A percentile compares a stretch with the other conserved stretches of the same genome.
Evolutionary conservation across 1,140 invertebrate genomes (phyloP).

Genomic region (Cherax quadricarinatus): DNA sequence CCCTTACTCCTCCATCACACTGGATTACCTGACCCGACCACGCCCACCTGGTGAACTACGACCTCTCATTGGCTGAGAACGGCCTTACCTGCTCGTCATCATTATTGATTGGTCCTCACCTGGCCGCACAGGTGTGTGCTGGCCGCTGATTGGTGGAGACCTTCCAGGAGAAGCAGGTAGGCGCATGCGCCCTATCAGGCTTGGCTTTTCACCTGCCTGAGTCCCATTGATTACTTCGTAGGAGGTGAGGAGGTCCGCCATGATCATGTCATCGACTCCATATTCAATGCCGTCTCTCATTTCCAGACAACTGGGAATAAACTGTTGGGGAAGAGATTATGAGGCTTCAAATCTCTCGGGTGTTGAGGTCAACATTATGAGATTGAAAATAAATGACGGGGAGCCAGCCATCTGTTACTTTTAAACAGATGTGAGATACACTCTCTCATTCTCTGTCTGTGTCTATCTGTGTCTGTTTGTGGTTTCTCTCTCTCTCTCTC

Average conservation of each 20-base stretch:
- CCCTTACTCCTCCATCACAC: conserved; percentile 43
- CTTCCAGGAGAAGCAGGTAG: conserved; percentile 39
- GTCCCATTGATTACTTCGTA: conserved; percentile 44
- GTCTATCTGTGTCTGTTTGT: no score
- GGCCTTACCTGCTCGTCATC: conserved; percentile 52
- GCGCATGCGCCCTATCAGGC: conserved; percentile 23
- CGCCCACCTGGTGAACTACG: conserved; percentile 31
- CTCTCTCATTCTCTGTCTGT: no score
- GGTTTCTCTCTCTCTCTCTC: no score
- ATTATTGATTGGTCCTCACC: conserved; percentile 59
- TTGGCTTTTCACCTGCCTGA: conserved; percentile 33
- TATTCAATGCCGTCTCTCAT: neutral
- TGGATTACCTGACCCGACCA: conserved; percentile 42
- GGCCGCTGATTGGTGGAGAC: conserved; percentile 41
- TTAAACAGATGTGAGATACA: no score
- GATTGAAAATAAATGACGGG: no score
- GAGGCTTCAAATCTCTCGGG: neutral
- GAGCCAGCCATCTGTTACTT: no score
- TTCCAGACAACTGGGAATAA: neutral
- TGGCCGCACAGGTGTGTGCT: conserved; percentile 56
- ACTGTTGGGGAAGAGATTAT: neutral
- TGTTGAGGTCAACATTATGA: no score
- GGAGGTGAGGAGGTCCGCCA: neutral
- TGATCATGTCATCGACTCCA: neutral
- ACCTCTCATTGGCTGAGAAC: conserved; percentile 40